Conservation (phyloP, 2,113 vertebrate genomes). For the Haliaeetus leucogaster region DNA sequence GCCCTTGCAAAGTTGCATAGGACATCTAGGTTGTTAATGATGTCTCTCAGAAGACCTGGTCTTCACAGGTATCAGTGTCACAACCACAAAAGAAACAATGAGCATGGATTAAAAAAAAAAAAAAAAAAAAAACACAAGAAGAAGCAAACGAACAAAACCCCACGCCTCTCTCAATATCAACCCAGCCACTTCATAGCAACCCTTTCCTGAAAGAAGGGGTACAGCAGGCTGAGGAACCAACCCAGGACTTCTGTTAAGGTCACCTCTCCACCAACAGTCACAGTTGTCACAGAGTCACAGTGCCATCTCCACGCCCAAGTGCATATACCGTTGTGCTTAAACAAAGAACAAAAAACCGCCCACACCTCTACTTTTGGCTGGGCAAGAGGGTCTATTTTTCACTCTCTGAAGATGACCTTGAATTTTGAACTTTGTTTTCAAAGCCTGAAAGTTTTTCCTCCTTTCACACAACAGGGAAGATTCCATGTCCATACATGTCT, state of each 20-base stretch:
- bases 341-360: neutral
- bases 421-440: neutral
- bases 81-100: neutral
- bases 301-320: neutral
- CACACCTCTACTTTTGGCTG: neutral
- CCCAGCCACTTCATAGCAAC: neutral
- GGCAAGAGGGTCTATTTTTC: neutral
- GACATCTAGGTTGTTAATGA: neutral
- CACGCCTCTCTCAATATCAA: neutral
- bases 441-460: neutral
- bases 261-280: neutral
- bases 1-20: neutral
- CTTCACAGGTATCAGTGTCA: neutral
- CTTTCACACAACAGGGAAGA: neutral
- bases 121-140: neutral
- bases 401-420: neutral
- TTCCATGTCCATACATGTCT: neutral
- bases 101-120: neutral
- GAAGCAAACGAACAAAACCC: neutral
- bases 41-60: neutral
- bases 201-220: neutral
- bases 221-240: neutral
- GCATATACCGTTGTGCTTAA: neutral
- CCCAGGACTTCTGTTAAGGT: neutral
- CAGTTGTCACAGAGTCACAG: neutral